phyloP scores from a whole-genome alignment of 2,888 invertebrate species.

The Himalopsyche kuldschensis region DNA sequence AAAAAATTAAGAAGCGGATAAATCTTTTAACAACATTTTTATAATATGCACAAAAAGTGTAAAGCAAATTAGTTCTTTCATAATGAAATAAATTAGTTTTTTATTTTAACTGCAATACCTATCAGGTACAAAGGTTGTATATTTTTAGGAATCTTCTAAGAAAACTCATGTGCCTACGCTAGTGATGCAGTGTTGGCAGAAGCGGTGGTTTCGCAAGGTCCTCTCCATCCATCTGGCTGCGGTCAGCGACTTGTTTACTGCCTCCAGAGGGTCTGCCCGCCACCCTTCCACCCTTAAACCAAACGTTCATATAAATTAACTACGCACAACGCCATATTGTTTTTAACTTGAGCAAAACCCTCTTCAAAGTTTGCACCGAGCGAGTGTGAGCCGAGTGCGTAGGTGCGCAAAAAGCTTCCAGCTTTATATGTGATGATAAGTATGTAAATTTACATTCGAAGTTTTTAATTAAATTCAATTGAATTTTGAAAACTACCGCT shows the following conservation, averaged over 20 bases:
- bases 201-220: conserved; percentile 6
- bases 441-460: not conserved
- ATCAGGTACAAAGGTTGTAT: not conserved
- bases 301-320: conserved; percentile 38
- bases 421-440: not conserved
- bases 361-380: conserved; percentile 18
- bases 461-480: not conserved
- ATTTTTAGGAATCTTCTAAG: not conserved
- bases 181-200: not conserved
- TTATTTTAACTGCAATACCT: no score
- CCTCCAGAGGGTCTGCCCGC: conserved; percentile 6
- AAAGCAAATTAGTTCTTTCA: no score
- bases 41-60: no score
- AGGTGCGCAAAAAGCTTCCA: not conserved
- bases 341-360: conserved; percentile 35
- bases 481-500: not conserved
- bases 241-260: conserved; percentile 27
- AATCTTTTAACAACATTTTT: no score
- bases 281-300: conserved; percentile 13
- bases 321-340: conserved; percentile 38
- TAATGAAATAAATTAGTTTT: no score
- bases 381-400: not conserved
- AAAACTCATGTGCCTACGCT: not conserved
- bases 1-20: no score
- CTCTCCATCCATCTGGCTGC: conserved; percentile 31